phyloP scores from a whole-genome alignment of 2,888 invertebrate species.

The Caenorhabditis drosophilae region DNA sequence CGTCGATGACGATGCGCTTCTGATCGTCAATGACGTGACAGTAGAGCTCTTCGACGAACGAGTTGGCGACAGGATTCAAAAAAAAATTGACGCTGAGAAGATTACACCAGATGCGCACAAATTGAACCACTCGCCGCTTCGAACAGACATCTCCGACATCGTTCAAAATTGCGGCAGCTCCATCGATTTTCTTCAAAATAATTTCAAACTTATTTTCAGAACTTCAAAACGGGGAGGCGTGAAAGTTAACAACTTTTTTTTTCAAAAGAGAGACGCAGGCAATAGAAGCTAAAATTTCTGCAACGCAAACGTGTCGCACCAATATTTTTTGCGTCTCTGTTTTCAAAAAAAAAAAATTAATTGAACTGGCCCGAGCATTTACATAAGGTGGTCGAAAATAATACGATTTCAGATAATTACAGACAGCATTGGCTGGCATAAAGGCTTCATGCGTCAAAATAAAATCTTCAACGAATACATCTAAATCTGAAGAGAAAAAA shows the following conservation, averaged over 20 bases:
- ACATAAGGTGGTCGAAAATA: constrained; percentile 45
- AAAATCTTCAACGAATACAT: constrained; percentile 80
- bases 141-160: constrained; percentile 25
- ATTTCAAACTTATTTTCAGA: background rate
- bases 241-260: too few relatives aligned
- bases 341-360: background rate
- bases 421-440: constrained; percentile 80
- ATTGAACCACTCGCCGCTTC: constrained; percentile 79
- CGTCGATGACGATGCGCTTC: constrained; percentile 71
- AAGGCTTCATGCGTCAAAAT: constrained; percentile 83
- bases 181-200: background rate
- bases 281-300: too few relatives aligned
- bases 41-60: constrained; percentile 80
- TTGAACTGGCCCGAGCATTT: too few relatives aligned
- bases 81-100: constrained; percentile 80
- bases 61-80: constrained; percentile 78
- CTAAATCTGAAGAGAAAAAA: too few relatives aligned
- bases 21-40: constrained; percentile 77
- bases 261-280: too few relatives aligned
- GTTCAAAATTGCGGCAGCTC: constrained; percentile 2
- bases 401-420: constrained; percentile 70
- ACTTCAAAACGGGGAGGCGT: too few relatives aligned
- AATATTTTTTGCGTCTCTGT: too few relatives aligned
- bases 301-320: too few relatives aligned
- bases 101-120: constrained; percentile 80